These are phyloP conservation scores for Crotalus helleri DNA, from an alignment of 2,113 vertebrate species.

Conservation along the genomic window DNA sequence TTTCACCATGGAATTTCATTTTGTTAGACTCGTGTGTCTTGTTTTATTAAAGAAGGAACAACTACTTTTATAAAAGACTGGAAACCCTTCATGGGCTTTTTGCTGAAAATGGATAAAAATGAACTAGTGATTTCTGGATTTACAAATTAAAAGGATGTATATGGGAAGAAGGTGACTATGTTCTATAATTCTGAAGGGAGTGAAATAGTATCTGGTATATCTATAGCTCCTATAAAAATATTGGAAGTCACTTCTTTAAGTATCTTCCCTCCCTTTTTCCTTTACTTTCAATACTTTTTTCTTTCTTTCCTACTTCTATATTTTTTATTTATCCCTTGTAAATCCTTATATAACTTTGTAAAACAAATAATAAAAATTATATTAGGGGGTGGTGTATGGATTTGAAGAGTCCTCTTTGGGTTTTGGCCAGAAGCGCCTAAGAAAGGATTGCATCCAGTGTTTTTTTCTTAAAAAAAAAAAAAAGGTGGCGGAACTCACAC, in stretches of 20 bases:
- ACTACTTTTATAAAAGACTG: background rate
- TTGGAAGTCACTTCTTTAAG: background rate
- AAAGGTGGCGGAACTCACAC: too few species aligned
- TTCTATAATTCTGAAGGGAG: background rate
- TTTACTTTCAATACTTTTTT: background rate
- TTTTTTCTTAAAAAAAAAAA: too few species aligned
- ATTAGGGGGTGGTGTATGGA: background rate
- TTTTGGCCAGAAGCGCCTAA: background rate
- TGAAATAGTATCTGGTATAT: background rate
- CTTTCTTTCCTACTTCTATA: background rate
- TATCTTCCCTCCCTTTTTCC: background rate
- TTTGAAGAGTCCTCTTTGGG: background rate
- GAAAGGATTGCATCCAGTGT: background rate
- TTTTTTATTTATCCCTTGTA: background rate
- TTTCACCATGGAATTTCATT: too few species aligned
- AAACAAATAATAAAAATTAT: background rate
- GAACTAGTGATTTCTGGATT: background rate
- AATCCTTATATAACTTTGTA: background rate
- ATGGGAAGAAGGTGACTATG: background rate
- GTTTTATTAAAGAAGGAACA: background rate
- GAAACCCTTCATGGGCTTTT: background rate
- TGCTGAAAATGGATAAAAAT: background rate
- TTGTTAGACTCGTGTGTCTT: background rate
- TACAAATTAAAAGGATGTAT: background rate
- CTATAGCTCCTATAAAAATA: background rate